Evolutionary conservation across 1,140 invertebrate genomes (phyloP), one percentile per base, ranked within the genome.

Genomic region (Drosophila bipectinata): DNA sequence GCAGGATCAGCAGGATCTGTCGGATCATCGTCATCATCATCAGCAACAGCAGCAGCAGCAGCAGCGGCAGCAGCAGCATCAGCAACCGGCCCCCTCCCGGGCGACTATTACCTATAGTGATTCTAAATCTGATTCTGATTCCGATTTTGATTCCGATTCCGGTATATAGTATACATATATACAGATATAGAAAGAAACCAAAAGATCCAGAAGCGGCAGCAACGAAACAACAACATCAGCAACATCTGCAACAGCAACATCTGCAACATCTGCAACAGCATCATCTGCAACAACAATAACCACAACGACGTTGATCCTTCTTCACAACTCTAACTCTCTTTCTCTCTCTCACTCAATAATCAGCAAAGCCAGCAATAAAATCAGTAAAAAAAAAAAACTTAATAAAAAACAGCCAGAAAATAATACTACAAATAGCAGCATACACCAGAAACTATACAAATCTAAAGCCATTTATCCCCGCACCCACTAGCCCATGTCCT

Each of bases 51-150:
- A 4, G 9, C 53, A 10, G 1, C 56, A 47, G 0, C 53, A 21
- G 12, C 49, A 34, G 7, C 63, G 39, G n/a, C 54, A 41, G 3
- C 58, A 58, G 6, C 61, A 60, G n/a, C 68, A 52, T 7, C 56
- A n/a, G 30, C 55, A 44, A 48, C 72, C 55, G 32, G 57, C 51
- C 47, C 73, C 72, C 72, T 81, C 49, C 47, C 48, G 66, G 83
- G 83, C 76, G 83, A 88, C 72, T 88, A 88, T 82, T 88, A 88
- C 66, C 76, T 88, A 53, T 88, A 88, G 79, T 66, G 61, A 76
- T 60, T 72, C 57, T 63, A 21, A 68, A 66, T 61, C 45, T 53
- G 66, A 72, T 58, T 55, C 60, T 30, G 67, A 66, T 66, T 47
- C 45, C 28, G 67, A 73, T 58, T 47, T 54, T 32, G 67, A 73